Conservation (phyloP, 2,797 vertebrate species). For the Hemibagrus guttatus region DNA sequence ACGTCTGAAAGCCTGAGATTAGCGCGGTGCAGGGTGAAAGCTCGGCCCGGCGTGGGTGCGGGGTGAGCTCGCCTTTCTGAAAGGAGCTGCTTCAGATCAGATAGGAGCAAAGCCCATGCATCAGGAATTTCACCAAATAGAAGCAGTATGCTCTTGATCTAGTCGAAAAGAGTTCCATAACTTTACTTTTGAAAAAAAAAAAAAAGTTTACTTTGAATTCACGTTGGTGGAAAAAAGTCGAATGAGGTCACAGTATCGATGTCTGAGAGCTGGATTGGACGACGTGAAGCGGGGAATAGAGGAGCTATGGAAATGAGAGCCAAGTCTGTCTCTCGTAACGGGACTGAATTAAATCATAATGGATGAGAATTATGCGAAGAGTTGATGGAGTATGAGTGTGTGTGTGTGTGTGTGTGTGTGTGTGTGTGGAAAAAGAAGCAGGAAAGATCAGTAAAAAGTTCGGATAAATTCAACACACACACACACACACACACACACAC, state of each 20-base stretch:
- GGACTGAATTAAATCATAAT: conserved; percentile 70
- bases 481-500: conserved; percentile 3
- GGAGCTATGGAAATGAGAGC: conserved; percentile 59
- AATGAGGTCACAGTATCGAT: neutral
- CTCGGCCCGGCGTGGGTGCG: conserved; percentile 16
- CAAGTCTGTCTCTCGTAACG: conserved; percentile 63
- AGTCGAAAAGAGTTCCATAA: neutral
- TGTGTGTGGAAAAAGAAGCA: neutral
- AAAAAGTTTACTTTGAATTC: neutral
- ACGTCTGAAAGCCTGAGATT: conserved; percentile 24
- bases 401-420: neutral
- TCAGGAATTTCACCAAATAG: neutral
- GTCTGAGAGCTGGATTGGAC: neutral
- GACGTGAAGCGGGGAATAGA: conserved; percentile 40
- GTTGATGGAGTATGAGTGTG: conserved; percentile 47
- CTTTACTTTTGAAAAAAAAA: neutral
- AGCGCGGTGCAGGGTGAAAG: neutral
- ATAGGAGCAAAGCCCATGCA: neutral
- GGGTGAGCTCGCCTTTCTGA: conserved; percentile 18
- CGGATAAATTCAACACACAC: conserved; percentile 8
- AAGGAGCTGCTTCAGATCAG: neutral
- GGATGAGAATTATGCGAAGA: conserved; percentile 60
- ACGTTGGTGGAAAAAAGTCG: neutral
- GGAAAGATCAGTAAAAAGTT: neutral
- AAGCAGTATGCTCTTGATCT: neutral